Evolutionary conservation across 2,797 vertebrate species (phyloP).

Genomic region (Chromobotia macracanthus): DNA sequence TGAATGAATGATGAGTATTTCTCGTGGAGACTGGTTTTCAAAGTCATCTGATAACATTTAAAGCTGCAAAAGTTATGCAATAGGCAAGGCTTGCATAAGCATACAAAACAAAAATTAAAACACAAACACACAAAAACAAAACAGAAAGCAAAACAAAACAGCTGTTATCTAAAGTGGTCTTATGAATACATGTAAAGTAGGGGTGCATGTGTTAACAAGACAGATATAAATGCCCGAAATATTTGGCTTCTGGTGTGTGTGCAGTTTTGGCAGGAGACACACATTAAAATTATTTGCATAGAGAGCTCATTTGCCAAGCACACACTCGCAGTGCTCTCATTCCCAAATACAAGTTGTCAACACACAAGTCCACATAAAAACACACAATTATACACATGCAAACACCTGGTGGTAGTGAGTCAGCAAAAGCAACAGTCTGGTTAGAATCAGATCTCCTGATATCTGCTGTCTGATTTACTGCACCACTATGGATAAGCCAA

Average conservation of each 20-base stretch:
- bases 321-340: background rate
- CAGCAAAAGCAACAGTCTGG: slow-evolving; percentile 35
- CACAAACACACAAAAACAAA: background rate
- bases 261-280: slow-evolving; percentile 8
- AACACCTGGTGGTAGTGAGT: slow-evolving; percentile 25
- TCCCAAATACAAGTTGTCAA: slow-evolving; percentile 27
- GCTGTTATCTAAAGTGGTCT: no score
- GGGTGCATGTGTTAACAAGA: no score
- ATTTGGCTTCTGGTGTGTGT: background rate
- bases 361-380: background rate
- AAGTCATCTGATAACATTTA: slow-evolving; percentile 16
- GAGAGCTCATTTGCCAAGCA: slow-evolving; percentile 6
- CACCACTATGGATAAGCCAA: background rate
- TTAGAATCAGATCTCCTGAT: slow-evolving; percentile 1
- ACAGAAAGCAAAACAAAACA: background rate
- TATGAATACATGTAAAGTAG: background rate
- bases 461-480: slow-evolving; percentile 2
- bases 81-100: no score
- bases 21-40: background rate
- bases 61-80: background rate
- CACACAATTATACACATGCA: background rate
- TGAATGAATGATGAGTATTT: background rate
- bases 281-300: slow-evolving; percentile 17
- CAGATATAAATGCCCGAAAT: no score
- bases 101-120: background rate